A percentile compares a stretch with the other conserved stretches of the same genome.
These are phyloP conservation scores for Pilophorus perplexus DNA, from an alignment of 2,888 invertebrate species.

Conservation along the genomic window DNA sequence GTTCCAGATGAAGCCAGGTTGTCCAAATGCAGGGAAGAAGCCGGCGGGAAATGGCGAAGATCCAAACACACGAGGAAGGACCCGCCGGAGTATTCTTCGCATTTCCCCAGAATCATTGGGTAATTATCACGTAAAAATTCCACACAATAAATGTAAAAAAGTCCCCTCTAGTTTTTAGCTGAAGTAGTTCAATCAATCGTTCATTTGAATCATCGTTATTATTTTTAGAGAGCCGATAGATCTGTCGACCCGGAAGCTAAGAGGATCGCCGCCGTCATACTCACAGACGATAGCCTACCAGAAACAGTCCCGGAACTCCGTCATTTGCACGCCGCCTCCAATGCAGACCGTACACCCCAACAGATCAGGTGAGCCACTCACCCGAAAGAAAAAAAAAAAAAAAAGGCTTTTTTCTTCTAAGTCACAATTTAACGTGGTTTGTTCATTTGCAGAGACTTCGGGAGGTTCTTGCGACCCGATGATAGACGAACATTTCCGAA, in stretches of 20 bases:
- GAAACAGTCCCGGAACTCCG: constrained; percentile 44
- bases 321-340: constrained; percentile 41
- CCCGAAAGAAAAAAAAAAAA: not conserved
- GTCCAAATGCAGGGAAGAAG: constrained; percentile 47
- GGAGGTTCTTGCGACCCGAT: constrained; percentile 73
- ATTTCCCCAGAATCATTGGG: constrained; percentile 35
- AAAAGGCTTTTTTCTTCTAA: not conserved
- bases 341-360: constrained; percentile 21
- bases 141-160: not conserved
- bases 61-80: constrained; percentile 46
- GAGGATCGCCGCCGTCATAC: constrained; percentile 47
- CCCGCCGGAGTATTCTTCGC: constrained; percentile 47
- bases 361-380: constrained; percentile 28
- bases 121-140: too few species aligned
- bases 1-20: constrained; percentile 52
- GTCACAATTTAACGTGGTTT: too few species aligned
- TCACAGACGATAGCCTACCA: constrained; percentile 45
- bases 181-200: not conserved
- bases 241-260: constrained; percentile 48
- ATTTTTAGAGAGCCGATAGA: constrained; percentile 49
- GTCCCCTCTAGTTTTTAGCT: not conserved
- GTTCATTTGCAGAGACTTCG: constrained; percentile 20
- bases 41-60: constrained; percentile 49
- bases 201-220: not conserved
- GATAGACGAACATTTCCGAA: constrained; percentile 92